Evolutionary conservation across 2,113 vertebrate genomes (phyloP).

Genomic region (Clarias batrachus): DNA sequence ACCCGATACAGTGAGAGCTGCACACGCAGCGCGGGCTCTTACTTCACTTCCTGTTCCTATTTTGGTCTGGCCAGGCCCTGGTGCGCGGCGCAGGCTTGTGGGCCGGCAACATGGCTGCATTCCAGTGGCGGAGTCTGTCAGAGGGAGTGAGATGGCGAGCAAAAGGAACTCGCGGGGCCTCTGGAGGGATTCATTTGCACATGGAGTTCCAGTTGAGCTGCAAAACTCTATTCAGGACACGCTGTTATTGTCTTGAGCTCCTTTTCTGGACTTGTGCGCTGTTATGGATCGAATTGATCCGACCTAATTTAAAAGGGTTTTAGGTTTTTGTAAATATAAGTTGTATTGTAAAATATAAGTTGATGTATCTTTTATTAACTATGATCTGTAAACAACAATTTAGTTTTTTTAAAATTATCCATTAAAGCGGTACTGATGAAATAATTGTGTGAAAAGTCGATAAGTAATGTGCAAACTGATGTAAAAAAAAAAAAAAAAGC

Average conservation of each 20-base stretch:
- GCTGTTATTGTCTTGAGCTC: slow-evolving; percentile 30
- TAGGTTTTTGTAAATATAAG: no score
- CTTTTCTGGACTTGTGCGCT: slow-evolving; percentile 20
- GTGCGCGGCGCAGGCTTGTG: slow-evolving; percentile 55
- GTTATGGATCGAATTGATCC: not conserved
- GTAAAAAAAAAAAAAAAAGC: no score
- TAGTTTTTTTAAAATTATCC: not conserved
- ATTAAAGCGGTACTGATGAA: not conserved
- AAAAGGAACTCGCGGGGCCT: slow-evolving; percentile 42
- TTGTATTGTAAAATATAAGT: not conserved
- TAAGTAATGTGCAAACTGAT: not conserved
- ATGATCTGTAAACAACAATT: not conserved
- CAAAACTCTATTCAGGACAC: slow-evolving; percentile 31
- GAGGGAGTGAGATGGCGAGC: slow-evolving; percentile 45
- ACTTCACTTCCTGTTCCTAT: slow-evolving; percentile 61
- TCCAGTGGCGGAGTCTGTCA: slow-evolving; percentile 48
- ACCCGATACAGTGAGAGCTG: slow-evolving; percentile 55
- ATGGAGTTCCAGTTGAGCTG: slow-evolving; percentile 38
- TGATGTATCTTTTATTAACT: not conserved
- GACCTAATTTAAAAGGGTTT: not conserved
- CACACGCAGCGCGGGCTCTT: slow-evolving; percentile 6
- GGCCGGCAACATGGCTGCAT: slow-evolving; percentile 55
- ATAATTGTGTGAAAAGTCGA: not conserved
- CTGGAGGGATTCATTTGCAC: slow-evolving; percentile 50
- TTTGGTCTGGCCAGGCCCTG: slow-evolving; percentile 49